Percentiles rank a stretch among this genome's conserved stretches.
These are phyloP conservation scores for Phalera bucephala DNA, from an alignment of 2,888 invertebrate species.

Conservation along the genomic window DNA sequence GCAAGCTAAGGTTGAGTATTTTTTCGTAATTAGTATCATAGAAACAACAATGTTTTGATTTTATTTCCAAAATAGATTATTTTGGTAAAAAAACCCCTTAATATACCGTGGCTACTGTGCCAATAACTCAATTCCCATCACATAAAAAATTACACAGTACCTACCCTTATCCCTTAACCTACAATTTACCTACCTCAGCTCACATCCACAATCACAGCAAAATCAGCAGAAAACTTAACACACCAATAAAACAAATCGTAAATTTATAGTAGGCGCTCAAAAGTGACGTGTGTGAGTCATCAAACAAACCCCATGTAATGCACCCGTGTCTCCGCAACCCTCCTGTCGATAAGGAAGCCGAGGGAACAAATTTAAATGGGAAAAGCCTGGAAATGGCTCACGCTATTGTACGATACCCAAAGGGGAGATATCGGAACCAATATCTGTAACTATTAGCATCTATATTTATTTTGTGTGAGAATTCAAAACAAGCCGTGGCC, in stretches of 20 bases:
- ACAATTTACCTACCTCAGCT: no score
- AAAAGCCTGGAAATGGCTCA: slow-evolving; percentile 77
- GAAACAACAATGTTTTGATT: no score
- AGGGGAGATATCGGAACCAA: slow-evolving; percentile 69
- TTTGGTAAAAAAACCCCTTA: no score
- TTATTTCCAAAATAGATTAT: no score
- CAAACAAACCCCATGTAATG: slow-evolving; percentile 34
- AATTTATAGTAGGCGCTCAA: background rate
- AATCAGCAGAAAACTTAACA: background rate
- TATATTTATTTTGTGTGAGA: slow-evolving; percentile 71
- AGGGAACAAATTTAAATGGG: slow-evolving; percentile 76
- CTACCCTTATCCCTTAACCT: no score
- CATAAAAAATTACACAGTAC: no score
- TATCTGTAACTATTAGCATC: slow-evolving; percentile 64
- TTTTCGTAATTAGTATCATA: no score
- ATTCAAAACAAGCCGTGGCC: slow-evolving; percentile 60
- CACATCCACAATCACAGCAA: no score
- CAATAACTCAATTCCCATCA: no score
- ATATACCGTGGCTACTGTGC: no score
- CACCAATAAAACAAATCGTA: slow-evolving; percentile 1
- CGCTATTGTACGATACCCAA: slow-evolving; percentile 49
- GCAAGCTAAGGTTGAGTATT: no score
- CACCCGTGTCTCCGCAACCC: slow-evolving; percentile 44
- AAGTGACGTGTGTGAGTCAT: slow-evolving; percentile 41
- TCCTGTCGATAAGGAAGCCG: slow-evolving; percentile 64